phyloP scores from a whole-genome alignment of 2,888 invertebrate species.

The Thalpophila matura region DNA sequence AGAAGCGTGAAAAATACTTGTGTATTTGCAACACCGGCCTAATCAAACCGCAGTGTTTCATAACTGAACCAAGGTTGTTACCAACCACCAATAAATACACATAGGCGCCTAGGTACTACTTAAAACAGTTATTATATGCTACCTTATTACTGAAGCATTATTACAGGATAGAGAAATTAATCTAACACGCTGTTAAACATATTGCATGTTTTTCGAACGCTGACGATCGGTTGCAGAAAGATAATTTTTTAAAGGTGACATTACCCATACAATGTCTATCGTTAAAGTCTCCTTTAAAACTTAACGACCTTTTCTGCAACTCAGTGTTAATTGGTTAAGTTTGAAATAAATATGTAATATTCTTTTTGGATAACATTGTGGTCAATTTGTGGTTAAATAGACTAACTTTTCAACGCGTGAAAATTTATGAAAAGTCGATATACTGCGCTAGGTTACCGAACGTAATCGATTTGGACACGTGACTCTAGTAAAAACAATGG shows the following conservation, averaged over 20 bases:
- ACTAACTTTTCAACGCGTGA: neutral
- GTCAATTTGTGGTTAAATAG: neutral
- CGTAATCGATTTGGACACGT: conserved; percentile 48
- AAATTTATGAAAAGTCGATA: conserved; percentile 11
- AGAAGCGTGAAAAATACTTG: neutral
- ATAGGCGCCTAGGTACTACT: neutral
- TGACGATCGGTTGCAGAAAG: too few species aligned
- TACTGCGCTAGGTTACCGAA: conserved; percentile 12
- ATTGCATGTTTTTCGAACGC: too few species aligned
- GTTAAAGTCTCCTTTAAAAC: too few species aligned
- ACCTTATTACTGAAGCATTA: conserved; percentile 7
- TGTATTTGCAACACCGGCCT: conserved; percentile 21
- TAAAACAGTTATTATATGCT: neutral
- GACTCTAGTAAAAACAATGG: conserved; percentile 29
- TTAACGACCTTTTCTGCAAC: too few species aligned
- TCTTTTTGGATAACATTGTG: neutral
- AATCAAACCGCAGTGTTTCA: conserved; percentile 28
- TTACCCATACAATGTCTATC: too few species aligned
- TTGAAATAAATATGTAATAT: too few species aligned
- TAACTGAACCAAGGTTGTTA: conserved; percentile 49
- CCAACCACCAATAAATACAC: conserved; percentile 19
- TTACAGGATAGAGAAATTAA: conserved; percentile 7
- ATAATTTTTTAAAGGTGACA: too few species aligned
- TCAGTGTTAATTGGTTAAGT: too few species aligned
- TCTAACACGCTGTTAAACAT: neutral